Evolutionary conservation across 2,113 vertebrate species (phyloP), one percentile per base, ranked within the genome.

Genomic region (Gopherus flavomarginatus): DNA sequence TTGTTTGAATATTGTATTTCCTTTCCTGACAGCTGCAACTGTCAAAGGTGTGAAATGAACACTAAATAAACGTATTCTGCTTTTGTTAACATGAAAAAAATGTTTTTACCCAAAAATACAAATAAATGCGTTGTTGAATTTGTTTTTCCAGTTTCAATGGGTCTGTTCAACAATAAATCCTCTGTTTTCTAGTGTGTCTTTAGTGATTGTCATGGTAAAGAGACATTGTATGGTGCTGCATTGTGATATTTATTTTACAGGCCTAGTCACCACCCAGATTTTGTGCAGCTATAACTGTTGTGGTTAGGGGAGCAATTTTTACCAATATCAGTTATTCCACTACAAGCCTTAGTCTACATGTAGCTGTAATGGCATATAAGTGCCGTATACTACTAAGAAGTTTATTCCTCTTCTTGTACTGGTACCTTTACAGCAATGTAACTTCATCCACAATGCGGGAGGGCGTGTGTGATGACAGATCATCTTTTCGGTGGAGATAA

Each of bases 41-140:
- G 97, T 98, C 79, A 0, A 89, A 98, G 92, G 92, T 98, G 98
- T 98, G 97, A 93, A 98, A 98, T 97, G 98, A 98, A 99, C 98
- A 98, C 98, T 98, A 98, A 97, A 97, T 98, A 96, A 97, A 97
- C 95, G 94, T 89, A 87, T 94, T 97, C 65, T 95, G 94, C 94
- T 96, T 97, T 98, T 98, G 92, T 98, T 98, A 98, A 96, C 96
- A 90, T 90, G 92, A 93, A 82, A 96, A 96, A 96, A 42, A 96
- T 90, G 96, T 94, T 97, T n/a, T 90, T 92, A 96, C 79, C 22
- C 72, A 62, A 94, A 91, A 97, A 97, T 65, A 94, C 72, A 87
- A 80, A 91, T 14, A 88, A 96, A 94, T 6, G 47, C 86, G 38
- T 93, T 95, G 81, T 94, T 97, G 83, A 87, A 88, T 84, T 49